Evolutionary conservation across 2,113 vertebrate species (phyloP).

Genomic region (Psilopogon haemacephalus): DNA sequence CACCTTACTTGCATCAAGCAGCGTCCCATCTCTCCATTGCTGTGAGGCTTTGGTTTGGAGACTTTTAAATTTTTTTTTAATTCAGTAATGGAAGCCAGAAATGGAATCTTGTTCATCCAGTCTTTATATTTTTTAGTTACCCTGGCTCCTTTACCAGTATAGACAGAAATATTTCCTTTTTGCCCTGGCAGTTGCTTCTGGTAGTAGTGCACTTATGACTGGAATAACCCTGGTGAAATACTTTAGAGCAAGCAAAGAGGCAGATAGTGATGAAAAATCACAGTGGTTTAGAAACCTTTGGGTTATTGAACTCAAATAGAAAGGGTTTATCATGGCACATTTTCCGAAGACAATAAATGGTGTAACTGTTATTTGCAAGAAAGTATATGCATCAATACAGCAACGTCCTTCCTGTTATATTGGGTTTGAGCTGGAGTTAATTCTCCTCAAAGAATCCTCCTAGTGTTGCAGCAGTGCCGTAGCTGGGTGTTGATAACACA

Average conservation of each 20-base stretch:
- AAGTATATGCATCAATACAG: background rate
- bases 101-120: background rate
- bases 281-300: background rate
- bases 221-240: background rate
- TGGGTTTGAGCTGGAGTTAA: no score
- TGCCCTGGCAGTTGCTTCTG: background rate
- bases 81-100: background rate
- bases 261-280: background rate
- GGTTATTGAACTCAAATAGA: background rate
- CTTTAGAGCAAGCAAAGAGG: background rate
- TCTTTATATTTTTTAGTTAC: background rate
- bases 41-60: background rate
- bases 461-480: no score
- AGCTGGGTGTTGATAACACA: no score
- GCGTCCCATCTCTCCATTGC: no score
- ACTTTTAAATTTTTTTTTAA: background rate
- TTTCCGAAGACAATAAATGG: background rate
- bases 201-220: background rate
- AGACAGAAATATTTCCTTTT: background rate
- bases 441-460: no score
- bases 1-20: no score
- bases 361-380: background rate
- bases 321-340: background rate
- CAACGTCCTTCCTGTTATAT: background rate
- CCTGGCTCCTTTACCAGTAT: background rate